These are phyloP conservation scores for Phragmatobia fuliginosa DNA, from an alignment of 2,888 invertebrate genomes.

Conservation along the genomic window DNA sequence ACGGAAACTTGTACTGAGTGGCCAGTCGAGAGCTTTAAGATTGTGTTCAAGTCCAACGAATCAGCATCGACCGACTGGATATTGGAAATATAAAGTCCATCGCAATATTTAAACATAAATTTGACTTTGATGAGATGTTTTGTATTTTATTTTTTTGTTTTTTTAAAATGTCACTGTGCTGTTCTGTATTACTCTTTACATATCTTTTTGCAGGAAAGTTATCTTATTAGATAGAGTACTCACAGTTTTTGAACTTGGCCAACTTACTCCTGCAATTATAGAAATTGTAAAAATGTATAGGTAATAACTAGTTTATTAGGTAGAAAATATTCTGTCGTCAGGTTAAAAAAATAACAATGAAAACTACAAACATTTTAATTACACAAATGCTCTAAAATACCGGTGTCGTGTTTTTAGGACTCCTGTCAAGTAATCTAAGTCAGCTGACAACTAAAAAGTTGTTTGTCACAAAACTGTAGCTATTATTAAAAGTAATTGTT, in stretches of 20 bases:
- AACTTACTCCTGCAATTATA: too few species aligned
- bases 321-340: too few species aligned
- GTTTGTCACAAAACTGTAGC: not conserved
- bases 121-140: not conserved
- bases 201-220: too few species aligned
- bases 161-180: too few species aligned
- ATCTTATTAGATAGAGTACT: too few species aligned
- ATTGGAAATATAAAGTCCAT: not conserved
- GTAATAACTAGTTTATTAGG: too few species aligned
- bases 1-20: conserved; percentile 44
- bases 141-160: too few species aligned
- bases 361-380: not conserved
- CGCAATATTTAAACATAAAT: not conserved
- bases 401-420: not conserved
- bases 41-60: conserved; percentile 22
- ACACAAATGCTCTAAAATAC: not conserved
- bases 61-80: not conserved
- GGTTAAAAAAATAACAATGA: too few species aligned
- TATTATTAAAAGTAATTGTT: conserved; percentile 12
- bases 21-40: conserved; percentile 16
- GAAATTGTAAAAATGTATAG: too few species aligned
- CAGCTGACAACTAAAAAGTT: not conserved
- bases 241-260: too few species aligned
- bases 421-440: conserved; percentile 4
- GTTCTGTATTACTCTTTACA: too few species aligned